Evolutionary conservation across 2,888 invertebrate species (phyloP), one percentile per base, ranked within the genome.

Genomic region (Xestia ashworthii): DNA sequence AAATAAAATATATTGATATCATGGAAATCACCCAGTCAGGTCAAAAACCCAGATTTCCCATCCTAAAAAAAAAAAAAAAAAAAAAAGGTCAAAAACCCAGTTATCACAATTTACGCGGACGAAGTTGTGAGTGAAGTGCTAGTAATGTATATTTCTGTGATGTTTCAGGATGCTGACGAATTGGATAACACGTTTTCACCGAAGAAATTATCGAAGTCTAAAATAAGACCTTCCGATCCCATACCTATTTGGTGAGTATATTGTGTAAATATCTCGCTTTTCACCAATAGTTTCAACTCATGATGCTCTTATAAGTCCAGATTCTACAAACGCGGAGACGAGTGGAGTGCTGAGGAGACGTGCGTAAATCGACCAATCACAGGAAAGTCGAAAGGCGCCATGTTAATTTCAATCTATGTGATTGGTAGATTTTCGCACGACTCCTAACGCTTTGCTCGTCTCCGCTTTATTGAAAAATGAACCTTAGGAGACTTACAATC

Each of bases 221-320:
- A 97, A 88, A 87, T 97, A 32, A 97, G 97, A 87, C 95, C 97
- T 53, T 98, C 98, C 0, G 98, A 98, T 91, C 98, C 98, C 0
- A 98, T 98, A 91, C 98, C 98, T 5, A 98, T 98, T 83, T 97
- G 97, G 98, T 98, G 92, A 95, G 96, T 89, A 53, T 70, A 6
- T 1, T 58, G 4, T 19, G 22, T 19, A 65, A n/a, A 46, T 58
- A 50, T 50, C 14, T 66, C 5, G 66, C 66, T 79, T 67, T 55
- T 68, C 62, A 48, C 9, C 3, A 1, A 12, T 72, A 22, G 14
- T 48, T 12, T 0, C 19, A 19, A 14, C n/a, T 58, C 74, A 46
- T 58, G 55, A 19, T 38, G 38, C 44, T 46, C 41, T 65, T 65
- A n/a, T n/a, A n/a, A 65, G 1, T n/a, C 19, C 19, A 62, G 3